Evolutionary conservation across 1,140 invertebrate species (phyloP).

Genomic region (Alviniconcha marisindica): DNA sequence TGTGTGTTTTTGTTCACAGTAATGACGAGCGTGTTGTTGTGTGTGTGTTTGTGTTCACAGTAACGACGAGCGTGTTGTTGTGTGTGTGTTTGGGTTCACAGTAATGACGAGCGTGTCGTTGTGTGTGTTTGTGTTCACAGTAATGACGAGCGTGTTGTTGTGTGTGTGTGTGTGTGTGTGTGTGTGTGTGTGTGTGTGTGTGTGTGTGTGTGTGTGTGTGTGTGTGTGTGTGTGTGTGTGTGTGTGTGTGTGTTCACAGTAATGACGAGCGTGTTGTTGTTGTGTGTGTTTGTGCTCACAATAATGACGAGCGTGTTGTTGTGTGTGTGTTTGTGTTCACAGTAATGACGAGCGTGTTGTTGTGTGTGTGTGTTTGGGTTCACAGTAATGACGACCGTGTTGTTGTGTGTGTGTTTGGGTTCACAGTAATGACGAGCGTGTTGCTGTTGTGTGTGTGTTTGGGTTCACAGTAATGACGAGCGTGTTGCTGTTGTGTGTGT

Average conservation of each 20-base stretch:
- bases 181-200: neutral
- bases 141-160: too few species aligned
- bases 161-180: neutral
- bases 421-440: too few species aligned
- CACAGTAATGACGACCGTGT: neutral
- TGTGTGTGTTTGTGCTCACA: neutral
- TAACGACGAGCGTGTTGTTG: neutral
- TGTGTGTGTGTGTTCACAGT: slow-evolving; percentile 29
- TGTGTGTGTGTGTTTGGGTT: neutral
- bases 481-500: neutral
- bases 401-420: neutral
- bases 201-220: neutral
- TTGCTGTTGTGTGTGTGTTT: neutral
- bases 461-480: too few species aligned
- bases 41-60: neutral
- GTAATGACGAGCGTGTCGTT: neutral
- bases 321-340: slow-evolving; percentile 26
- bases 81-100: neutral
- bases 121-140: neutral
- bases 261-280: neutral
- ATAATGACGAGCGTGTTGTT: too few species aligned
- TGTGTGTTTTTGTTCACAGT: neutral
- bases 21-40: neutral
- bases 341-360: neutral
- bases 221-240: slow-evolving; percentile 29